phyloP scores from a whole-genome alignment of 2,888 invertebrate genomes.

The Nasonia oneida region DNA sequence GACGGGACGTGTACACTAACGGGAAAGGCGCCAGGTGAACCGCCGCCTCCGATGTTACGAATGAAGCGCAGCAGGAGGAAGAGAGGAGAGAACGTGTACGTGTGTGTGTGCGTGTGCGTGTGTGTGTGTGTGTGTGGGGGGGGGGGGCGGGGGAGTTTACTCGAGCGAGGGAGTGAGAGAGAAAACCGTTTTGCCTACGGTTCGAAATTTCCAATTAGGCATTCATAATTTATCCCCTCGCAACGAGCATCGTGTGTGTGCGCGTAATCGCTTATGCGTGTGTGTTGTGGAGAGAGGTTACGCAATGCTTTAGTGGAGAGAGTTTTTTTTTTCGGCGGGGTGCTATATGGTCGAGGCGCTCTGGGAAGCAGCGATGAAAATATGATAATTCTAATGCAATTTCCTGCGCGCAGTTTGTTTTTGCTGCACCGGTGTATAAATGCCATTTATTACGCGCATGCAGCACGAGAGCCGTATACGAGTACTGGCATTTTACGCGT shows the following conservation, averaged over 20 bases:
- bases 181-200: conserved; percentile 24
- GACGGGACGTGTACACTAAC: not conserved
- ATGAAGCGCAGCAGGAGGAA: not conserved
- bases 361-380: not conserved
- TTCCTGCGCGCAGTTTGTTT: not conserved
- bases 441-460: not conserved
- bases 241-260: not conserved
- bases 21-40: not conserved
- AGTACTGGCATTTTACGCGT: too few species aligned
- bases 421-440: not conserved
- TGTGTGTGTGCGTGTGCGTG: not conserved
- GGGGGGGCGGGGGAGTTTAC: too few species aligned
- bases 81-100: not conserved
- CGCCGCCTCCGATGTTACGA: not conserved
- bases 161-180: not conserved
- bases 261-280: not conserved
- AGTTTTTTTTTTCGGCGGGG: too few species aligned
- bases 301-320: not conserved
- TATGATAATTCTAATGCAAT: conserved; percentile 8
- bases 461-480: too few species aligned
- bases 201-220: conserved; percentile 42
- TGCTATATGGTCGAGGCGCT: not conserved
- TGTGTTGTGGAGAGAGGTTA: not conserved
- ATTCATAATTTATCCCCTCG: conserved; percentile 18
- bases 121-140: too few species aligned